A percentile compares a stretch with the other conserved stretches of the same genome.
Evolutionary conservation across 2,888 invertebrate genomes (phyloP).

Genomic region (Tanypteryx hageni): DNA sequence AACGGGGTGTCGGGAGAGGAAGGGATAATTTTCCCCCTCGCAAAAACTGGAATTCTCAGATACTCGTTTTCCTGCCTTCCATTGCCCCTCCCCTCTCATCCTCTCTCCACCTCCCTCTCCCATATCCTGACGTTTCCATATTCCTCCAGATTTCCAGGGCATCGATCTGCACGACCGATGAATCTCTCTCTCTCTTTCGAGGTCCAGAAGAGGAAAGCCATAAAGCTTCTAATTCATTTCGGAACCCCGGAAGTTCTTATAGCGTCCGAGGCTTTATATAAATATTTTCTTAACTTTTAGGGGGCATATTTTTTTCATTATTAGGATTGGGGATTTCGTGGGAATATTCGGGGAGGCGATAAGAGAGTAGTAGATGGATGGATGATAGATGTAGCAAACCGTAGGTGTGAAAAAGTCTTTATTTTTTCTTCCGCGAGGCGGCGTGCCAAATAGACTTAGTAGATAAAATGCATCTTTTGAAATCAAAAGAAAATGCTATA

Average conservation of each 20-base stretch:
- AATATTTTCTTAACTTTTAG: no score
- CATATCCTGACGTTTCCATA: neutral
- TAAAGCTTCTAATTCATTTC: conserved; percentile 52
- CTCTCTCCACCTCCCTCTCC: neutral
- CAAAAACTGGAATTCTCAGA: neutral
- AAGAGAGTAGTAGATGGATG: no score
- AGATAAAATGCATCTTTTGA: neutral
- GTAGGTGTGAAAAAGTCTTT: neutral
- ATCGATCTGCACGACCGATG: conserved; percentile 30
- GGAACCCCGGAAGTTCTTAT: neutral
- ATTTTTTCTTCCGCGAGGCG: neutral
- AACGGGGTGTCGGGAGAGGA: neutral
- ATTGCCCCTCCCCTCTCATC: neutral
- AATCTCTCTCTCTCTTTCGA: neutral
- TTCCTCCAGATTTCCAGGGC: conserved; percentile 42
- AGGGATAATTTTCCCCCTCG: neutral
- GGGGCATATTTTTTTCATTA: neutral
- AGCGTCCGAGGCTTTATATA: neutral
- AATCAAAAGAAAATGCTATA: neutral
- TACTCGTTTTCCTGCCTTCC: conserved; percentile 11
- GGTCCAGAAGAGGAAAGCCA: neutral
- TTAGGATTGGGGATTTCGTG: neutral
- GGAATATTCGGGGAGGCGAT: no score
- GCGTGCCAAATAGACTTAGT: neutral
- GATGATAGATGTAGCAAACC: neutral